A percentile compares a stretch with the other conserved stretches of the same genome.
These are phyloP conservation scores for Hirudinaria manillensis DNA, from an alignment of 2,888 invertebrate genomes.

Conservation along the genomic window DNA sequence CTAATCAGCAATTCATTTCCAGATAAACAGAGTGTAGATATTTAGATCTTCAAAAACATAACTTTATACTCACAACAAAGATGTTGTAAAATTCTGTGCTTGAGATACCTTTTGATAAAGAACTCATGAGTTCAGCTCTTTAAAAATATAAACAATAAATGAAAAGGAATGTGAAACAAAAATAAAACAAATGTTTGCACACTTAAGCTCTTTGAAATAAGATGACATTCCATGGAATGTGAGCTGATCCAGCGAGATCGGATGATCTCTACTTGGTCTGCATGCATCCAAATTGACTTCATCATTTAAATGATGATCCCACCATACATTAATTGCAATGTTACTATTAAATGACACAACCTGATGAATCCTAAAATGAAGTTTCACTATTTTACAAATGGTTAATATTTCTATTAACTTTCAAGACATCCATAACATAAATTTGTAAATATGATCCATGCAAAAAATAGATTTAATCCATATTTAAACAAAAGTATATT, in stretches of 20 bases:
- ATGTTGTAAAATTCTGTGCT: background rate
- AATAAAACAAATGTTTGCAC: background rate
- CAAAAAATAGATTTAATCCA: too few species aligned
- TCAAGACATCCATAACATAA: background rate
- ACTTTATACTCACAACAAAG: background rate
- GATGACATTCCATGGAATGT: slow-evolving; percentile 13
- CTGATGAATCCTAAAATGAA: slow-evolving; percentile 47
- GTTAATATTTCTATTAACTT: background rate
- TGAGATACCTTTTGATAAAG: background rate
- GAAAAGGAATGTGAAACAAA: background rate
- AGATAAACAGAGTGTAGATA: background rate
- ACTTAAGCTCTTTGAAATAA: background rate
- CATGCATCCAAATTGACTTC: background rate
- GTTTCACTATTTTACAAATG: background rate
- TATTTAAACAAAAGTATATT: too few species aligned
- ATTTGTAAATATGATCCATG: too few species aligned
- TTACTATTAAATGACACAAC: slow-evolving; percentile 49
- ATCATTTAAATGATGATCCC: slow-evolving; percentile 42
- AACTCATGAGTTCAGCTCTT: background rate
- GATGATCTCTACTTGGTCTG: background rate
- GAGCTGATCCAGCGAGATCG: background rate
- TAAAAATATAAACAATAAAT: background rate
- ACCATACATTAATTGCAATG: slow-evolving; percentile 51
- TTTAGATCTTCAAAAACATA: background rate
- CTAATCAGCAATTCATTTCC: background rate